These are phyloP conservation scores for Procapra przewalskii DNA, from an alignment of 2,113 vertebrate species.

Conservation along the genomic window DNA sequence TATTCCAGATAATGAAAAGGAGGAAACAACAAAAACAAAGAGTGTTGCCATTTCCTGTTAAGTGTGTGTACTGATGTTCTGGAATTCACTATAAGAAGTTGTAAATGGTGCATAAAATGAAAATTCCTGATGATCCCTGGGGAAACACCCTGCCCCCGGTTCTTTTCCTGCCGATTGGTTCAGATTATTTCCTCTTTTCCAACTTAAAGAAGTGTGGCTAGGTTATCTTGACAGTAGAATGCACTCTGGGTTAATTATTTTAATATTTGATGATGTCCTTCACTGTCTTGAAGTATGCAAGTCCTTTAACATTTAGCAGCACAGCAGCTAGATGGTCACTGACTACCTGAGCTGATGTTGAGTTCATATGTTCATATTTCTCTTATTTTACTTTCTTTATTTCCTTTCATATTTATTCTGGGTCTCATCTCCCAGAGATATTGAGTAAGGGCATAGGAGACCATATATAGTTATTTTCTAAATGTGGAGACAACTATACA, in stretches of 20 bases:
- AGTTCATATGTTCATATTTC: background rate
- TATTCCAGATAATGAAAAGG: constrained; percentile 47
- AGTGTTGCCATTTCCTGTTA: constrained; percentile 61
- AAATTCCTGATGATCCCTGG: constrained; percentile 64
- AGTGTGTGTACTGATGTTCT: constrained; percentile 44
- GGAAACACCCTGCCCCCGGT: background rate
- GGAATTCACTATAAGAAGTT: constrained; percentile 65
- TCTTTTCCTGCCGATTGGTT: background rate
- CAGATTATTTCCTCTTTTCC: constrained; percentile 54
- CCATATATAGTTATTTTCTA: background rate
- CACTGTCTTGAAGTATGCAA: background rate
- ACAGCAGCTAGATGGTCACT: background rate
- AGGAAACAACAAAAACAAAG: constrained; percentile 44
- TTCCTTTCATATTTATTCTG: background rate
- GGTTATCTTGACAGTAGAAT: constrained; percentile 31
- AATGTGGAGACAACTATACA: background rate
- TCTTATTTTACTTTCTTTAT: background rate
- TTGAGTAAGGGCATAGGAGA: background rate
- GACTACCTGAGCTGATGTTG: background rate
- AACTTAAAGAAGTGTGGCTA: background rate
- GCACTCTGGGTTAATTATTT: constrained; percentile 29
- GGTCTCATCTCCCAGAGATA: background rate
- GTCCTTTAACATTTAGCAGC: background rate
- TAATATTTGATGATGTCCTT: background rate
- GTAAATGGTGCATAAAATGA: constrained; percentile 76